Evolutionary conservation across 2,888 invertebrate genomes (phyloP).

Genomic region (Elysia crispata): DNA sequence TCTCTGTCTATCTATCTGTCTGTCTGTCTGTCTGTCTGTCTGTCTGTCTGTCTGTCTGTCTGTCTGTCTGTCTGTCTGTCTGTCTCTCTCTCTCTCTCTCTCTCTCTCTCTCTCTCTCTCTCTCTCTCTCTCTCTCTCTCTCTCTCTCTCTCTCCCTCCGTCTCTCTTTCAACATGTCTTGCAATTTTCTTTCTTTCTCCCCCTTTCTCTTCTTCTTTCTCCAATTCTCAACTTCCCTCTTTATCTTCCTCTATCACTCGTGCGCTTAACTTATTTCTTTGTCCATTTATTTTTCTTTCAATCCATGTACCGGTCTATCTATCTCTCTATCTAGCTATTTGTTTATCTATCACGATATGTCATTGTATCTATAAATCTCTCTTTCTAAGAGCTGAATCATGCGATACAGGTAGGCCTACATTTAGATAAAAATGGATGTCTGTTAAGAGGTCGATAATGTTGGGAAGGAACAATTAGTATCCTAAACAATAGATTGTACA

Average conservation of each 20-base stretch:
- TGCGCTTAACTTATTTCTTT: not conserved
- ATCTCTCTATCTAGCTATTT: not conserved
- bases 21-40: slow-evolving; percentile 18
- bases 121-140: slow-evolving; percentile 10
- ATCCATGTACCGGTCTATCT: no score
- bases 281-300: no score
- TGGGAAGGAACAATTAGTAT: no score
- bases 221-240: slow-evolving; percentile 6
- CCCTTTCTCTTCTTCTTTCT: slow-evolving; percentile 26
- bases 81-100: not conserved
- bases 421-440: no score
- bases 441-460: no score
- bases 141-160: no score
- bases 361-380: no score
- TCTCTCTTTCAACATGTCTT: not conserved
- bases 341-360: no score
- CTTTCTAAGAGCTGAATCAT: no score
- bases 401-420: no score
- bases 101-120: not conserved
- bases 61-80: slow-evolving; percentile 15
- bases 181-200: not conserved
- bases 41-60: slow-evolving; percentile 24
- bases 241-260: not conserved
- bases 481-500: no score
- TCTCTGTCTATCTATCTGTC: slow-evolving; percentile 10